Evolutionary conservation across 2,888 invertebrate genomes (phyloP), one percentile per base, ranked within the genome.

Genomic region (Eupithecia insigniata): DNA sequence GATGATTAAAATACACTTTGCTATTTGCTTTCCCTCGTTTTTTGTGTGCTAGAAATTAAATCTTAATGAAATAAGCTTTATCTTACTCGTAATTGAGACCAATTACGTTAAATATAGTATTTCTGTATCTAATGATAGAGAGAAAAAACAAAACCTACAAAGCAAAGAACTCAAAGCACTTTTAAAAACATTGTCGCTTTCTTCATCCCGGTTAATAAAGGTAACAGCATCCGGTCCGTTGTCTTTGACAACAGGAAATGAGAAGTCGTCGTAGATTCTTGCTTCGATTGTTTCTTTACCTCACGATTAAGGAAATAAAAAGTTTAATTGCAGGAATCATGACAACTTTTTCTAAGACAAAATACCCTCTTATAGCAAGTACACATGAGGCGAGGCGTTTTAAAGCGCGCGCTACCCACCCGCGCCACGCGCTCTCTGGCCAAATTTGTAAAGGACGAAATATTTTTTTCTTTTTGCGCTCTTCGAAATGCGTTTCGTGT

Each of bases 181-280:
- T 64, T 65, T 66, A 26, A 66, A 66, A 28, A 34, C 34, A 62
- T 34, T 36, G 28, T 30, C n/a, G 66, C 22, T 36, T 39, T 36
- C 64, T 67, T 39, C 58, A 18, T 36, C 67, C 67, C 12, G 12
- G 32, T 32, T 34, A 46, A 74, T 74, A 36, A 69, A 36, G 58
- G 36, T 30, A 62, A 61, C 65, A 67, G 69, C 69, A 68, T 73
- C 72, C 58, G 26, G 58, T 67, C 28, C 60, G 26, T 22, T 67
- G 67, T 62, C 73, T 73, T 69, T 78, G 74, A 69, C 75, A 75
- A 70, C 70, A 74, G 78, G 79, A 76, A 77, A 77, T 76, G 60
- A 79, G 70, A 72, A 72, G 26, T 69, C 74, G n/a, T 64, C 64
- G 36, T 22, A 64, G 64, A 64, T 64, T 64, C 64, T 64, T 64